Conservation (phyloP, 2,888 invertebrate species). For the Molanna angustata region DNA sequence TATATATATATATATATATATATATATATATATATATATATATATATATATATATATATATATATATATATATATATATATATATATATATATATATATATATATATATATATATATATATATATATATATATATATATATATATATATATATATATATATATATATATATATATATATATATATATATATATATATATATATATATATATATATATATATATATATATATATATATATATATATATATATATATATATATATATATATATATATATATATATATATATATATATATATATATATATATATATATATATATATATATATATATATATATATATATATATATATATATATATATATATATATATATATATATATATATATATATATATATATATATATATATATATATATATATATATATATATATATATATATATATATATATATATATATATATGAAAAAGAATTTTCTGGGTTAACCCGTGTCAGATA, state of each 20-base stretch:
- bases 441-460: neutral
- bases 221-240: neutral
- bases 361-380: neutral
- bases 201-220: neutral
- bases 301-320: neutral
- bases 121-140: neutral
- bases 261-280: neutral
- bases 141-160: neutral
- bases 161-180: neutral
- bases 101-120: neutral
- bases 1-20: too few species aligned
- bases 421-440: neutral
- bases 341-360: neutral
- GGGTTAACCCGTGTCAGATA: too few species aligned
- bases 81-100: neutral
- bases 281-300: neutral
- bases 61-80: neutral
- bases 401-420: neutral
- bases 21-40: too few species aligned
- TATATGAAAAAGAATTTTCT: too few species aligned
- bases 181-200: neutral
- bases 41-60: neutral
- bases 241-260: neutral
- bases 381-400: neutral
- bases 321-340: neutral